phyloP scores from a whole-genome alignment of 2,888 invertebrate genomes.

The Mesoligia furuncula region DNA sequence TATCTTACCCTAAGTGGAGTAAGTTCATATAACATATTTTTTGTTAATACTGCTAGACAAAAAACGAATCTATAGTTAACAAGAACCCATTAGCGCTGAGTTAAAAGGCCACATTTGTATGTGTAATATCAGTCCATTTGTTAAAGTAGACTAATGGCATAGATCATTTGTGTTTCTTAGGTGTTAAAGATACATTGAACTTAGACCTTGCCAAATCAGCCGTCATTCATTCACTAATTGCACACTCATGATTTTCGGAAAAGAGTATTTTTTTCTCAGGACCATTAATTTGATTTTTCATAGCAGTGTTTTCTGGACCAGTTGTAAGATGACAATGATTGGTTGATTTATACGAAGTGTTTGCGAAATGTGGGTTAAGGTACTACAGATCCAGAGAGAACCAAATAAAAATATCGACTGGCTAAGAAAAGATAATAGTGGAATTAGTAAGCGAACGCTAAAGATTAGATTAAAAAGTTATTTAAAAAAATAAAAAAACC shows the following conservation, averaged over 20 bases:
- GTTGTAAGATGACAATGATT: neutral
- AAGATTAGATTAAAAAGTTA: too few species aligned
- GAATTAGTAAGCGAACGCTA: too few species aligned
- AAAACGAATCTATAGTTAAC: neutral
- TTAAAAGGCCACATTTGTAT: constrained; percentile 39
- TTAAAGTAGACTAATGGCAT: constrained; percentile 38
- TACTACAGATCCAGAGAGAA: neutral
- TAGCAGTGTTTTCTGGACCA: neutral
- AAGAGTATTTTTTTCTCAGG: neutral
- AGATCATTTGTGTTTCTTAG: constrained; percentile 24
- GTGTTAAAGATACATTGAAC: constrained; percentile 29
- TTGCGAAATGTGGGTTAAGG: neutral
- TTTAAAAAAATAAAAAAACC: too few species aligned
- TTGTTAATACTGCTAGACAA: neutral
- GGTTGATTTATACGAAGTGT: neutral
- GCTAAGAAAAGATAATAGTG: too few species aligned
- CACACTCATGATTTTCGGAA: neutral
- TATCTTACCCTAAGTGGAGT: neutral
- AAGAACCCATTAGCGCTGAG: constrained; percentile 10
- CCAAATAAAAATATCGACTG: too few species aligned
- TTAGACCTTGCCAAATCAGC: constrained; percentile 23
- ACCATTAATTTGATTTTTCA: neutral
- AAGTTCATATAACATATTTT: neutral
- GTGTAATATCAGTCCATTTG: constrained; percentile 32
- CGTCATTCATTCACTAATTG: neutral